These are phyloP conservation scores for Idaea biselata DNA, from an alignment of 2,888 invertebrate genomes.

Conservation along the genomic window DNA sequence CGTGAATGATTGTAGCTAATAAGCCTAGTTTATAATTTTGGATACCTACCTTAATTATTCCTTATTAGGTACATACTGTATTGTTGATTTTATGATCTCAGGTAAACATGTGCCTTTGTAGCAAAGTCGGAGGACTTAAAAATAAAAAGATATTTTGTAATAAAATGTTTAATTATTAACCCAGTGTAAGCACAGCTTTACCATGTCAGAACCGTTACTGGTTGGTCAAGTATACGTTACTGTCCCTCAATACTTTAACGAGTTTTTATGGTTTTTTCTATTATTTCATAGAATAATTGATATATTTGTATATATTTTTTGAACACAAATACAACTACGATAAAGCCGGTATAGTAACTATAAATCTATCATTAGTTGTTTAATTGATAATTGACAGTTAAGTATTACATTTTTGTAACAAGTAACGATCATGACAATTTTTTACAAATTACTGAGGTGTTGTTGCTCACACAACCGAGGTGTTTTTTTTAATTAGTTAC, in stretches of 20 bases:
- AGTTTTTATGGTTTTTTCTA: conserved; percentile 6
- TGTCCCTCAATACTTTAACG: conserved; percentile 4
- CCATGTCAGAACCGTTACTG: conserved; percentile 7
- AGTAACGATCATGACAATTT: conserved; percentile 12
- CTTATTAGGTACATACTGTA: conserved; percentile 2
- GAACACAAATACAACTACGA: conserved; percentile 12
- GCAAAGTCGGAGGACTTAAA: conserved; percentile 3
- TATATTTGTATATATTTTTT: conserved; percentile 9
- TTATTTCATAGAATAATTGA: conserved; percentile 1
- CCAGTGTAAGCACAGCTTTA: conserved; percentile 4
- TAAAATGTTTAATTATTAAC: conserved; percentile 6
- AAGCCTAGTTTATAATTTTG: too few species aligned
- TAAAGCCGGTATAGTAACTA: conserved; percentile 9
- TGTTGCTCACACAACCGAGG: conserved; percentile 12
- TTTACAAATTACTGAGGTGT: conserved; percentile 15
- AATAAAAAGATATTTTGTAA: conserved; percentile 4
- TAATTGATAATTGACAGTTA: conserved; percentile 12
- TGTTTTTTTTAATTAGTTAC: conserved; percentile 10
- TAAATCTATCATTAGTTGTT: conserved; percentile 9
- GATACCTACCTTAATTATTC: conserved; percentile 1
- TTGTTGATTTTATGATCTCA: conserved; percentile 8
- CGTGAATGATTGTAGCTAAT: too few species aligned
- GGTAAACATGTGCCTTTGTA: conserved; percentile 7
- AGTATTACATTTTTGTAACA: conserved; percentile 11
- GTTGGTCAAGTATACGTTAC: too few species aligned